These are phyloP conservation scores for Nipponia nippon DNA, from an alignment of 2,113 vertebrate genomes.

Conservation along the genomic window DNA sequence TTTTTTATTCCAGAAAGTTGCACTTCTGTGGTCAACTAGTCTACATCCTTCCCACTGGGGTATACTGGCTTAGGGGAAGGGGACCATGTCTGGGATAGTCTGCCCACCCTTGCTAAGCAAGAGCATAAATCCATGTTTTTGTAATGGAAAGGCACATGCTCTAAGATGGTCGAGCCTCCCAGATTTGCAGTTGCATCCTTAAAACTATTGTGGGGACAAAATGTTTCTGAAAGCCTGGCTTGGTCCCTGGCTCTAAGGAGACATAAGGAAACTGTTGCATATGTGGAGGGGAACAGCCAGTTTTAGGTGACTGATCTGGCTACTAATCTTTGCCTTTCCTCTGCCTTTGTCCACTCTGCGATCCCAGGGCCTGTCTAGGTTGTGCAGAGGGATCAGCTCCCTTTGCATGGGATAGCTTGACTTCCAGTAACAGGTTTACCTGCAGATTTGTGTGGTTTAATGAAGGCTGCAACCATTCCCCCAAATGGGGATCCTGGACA, in stretches of 20 bases:
- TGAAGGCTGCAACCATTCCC: neutral
- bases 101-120: neutral
- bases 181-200: neutral
- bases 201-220: neutral
- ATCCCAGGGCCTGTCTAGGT: neutral
- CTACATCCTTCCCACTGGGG: neutral
- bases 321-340: neutral
- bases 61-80: neutral
- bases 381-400: neutral
- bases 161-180: neutral
- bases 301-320: neutral
- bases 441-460: neutral
- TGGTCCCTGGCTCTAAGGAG: neutral
- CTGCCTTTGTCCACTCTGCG: neutral
- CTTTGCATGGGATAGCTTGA: neutral
- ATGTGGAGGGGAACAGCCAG: neutral
- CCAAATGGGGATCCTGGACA: fast-evolving
- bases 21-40: neutral
- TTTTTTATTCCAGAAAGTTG: neutral
- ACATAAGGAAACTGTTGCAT: neutral
- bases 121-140: neutral
- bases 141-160: neutral
- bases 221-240: neutral
- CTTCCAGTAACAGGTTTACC: neutral
- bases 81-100: neutral